Conservation (phyloP, 2,797 vertebrate species). For the Tolypeutes matacus region DNA sequence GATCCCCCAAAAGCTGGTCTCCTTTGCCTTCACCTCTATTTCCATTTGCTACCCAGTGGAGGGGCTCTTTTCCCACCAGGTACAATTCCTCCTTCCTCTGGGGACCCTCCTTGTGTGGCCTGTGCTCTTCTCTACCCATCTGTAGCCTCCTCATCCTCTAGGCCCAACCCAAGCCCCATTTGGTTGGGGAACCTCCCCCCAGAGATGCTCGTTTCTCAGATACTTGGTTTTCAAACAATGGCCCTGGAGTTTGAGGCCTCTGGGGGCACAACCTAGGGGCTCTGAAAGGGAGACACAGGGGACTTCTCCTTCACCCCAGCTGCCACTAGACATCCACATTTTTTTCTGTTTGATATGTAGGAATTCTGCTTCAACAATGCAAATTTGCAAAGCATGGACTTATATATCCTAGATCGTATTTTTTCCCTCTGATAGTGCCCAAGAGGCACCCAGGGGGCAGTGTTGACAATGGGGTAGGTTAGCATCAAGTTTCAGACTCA, state of each 20-base stretch:
- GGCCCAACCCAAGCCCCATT: neutral
- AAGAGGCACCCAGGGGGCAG: neutral
- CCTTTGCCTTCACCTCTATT: neutral
- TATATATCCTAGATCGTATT: neutral
- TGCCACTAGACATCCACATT: neutral
- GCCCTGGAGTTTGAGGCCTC: neutral
- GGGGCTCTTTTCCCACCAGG: neutral
- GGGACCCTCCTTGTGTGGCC: neutral
- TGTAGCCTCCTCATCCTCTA: neutral
- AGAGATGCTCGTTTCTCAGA: neutral
- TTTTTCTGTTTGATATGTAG: neutral
- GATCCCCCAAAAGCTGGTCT: neutral
- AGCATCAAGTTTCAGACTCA: neutral
- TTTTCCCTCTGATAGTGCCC: slow-evolving; percentile 24
- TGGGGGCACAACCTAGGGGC: neutral
- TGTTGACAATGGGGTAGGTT: neutral
- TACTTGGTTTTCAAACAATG: slow-evolving; percentile 10
- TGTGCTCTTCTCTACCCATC: neutral
- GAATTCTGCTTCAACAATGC: neutral
- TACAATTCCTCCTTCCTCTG: neutral
- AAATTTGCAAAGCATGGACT: neutral
- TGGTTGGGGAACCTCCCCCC: neutral
- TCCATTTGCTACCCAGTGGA: neutral
- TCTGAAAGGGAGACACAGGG: neutral
- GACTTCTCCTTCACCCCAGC: neutral